These are phyloP conservation scores for Onychomys leucogaster DNA, from an alignment of 2,797 vertebrate species.

Conservation along the genomic window DNA sequence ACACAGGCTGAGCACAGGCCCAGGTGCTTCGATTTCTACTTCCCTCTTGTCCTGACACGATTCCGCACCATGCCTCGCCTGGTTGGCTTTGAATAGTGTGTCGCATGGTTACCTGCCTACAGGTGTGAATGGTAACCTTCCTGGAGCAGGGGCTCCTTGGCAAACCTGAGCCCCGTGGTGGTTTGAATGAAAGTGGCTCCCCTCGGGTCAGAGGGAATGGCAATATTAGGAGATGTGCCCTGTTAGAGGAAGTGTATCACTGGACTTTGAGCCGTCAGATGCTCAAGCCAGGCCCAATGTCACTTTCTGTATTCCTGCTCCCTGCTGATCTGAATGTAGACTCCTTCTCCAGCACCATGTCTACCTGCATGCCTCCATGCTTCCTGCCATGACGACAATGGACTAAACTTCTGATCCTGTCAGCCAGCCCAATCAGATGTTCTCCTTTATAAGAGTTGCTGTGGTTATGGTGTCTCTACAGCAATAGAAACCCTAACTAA, in stretches of 20 bases:
- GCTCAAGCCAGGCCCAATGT: not conserved
- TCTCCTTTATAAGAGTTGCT: not conserved
- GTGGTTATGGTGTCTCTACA: not conserved
- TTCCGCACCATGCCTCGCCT: not conserved
- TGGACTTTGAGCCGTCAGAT: not conserved
- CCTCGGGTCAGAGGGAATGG: no score
- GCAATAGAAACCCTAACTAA: not conserved
- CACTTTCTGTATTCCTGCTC: not conserved
- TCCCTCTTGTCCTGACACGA: not conserved
- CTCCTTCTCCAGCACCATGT: not conserved
- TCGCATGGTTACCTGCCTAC: accelerated
- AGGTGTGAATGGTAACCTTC: not conserved
- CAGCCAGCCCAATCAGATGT: not conserved
- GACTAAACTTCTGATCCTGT: not conserved
- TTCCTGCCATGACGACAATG: not conserved
- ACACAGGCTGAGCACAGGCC: not conserved
- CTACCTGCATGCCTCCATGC: not conserved
- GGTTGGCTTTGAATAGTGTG: accelerated
- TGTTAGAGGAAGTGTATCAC: not conserved
- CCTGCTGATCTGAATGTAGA: not conserved
- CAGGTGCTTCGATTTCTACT: not conserved
- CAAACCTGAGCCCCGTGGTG: not conserved
- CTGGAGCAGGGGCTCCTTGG: accelerated
- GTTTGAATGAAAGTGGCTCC: not conserved
- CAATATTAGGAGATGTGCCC: not conserved